phyloP scores from a whole-genome alignment of 2,113 vertebrate genomes.

The Lasiurus cinereus region DNA sequence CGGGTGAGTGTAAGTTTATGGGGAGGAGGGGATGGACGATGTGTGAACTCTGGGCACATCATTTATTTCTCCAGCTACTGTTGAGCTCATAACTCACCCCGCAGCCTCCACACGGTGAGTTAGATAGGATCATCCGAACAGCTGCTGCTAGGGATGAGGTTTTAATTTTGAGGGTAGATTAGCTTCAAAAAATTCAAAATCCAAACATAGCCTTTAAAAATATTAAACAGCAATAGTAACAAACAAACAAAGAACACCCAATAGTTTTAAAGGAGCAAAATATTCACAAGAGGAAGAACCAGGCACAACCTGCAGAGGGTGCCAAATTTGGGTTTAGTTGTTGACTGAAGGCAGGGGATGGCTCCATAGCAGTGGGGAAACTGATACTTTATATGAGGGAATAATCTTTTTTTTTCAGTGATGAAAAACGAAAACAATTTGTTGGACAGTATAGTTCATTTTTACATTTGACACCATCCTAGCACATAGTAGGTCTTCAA shows the following conservation, averaged over 20 bases:
- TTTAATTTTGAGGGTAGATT: conserved; percentile 63
- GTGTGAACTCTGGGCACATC: conserved; percentile 76
- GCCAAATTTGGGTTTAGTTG: conserved; percentile 42
- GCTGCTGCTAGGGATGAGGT: conserved; percentile 32
- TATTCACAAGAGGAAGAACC: neutral
- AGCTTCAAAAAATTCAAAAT: conserved; percentile 29
- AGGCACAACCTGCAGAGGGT: conserved; percentile 56
- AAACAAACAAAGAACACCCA: neutral
- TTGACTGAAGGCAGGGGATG: neutral
- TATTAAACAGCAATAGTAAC: conserved; percentile 12
- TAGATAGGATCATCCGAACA: conserved; percentile 59
- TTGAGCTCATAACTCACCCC: conserved; percentile 66
- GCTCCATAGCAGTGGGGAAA: neutral
- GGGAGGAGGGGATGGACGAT: conserved; percentile 62
- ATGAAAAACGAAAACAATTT: neutral
- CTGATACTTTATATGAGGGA: neutral
- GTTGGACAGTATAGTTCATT: conserved; percentile 40
- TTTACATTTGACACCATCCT: neutral
- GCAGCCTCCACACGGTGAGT: conserved; percentile 18
- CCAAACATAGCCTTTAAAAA: neutral
- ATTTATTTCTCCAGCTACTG: conserved; percentile 75
- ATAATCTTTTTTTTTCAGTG: neutral
- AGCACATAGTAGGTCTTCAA: conserved; percentile 53
- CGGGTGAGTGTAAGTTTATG: conserved; percentile 63
- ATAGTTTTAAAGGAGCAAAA: neutral